Percentiles rank a stretch among this genome's conserved stretches.
Evolutionary conservation across 1,140 invertebrate genomes (phyloP).

Genomic region (Anastrepha ludens): DNA sequence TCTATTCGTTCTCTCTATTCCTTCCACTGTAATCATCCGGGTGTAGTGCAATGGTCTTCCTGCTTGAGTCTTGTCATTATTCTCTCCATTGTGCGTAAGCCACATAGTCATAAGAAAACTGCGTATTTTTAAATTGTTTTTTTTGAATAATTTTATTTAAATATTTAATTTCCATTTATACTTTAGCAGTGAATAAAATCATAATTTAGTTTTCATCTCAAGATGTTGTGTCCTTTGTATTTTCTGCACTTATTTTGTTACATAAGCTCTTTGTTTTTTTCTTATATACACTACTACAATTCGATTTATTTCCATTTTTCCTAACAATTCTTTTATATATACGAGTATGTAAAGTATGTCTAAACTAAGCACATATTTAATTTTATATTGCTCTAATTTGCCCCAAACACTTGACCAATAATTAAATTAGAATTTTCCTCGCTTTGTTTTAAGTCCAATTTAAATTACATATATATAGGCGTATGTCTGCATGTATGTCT

Average conservation of each 20-base stretch:
- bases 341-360: conserved; percentile 39
- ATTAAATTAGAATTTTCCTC: conserved; percentile 15
- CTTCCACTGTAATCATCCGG: no score
- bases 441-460: background rate
- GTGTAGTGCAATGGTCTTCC: no score
- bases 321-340: conserved; percentile 41
- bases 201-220: conserved; percentile 36
- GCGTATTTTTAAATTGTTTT: background rate
- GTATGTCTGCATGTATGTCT: background rate
- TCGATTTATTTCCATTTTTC: conserved; percentile 36
- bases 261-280: background rate
- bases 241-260: background rate
- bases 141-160: conserved; percentile 54
- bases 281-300: conserved; percentile 38
- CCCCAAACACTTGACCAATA: conserved; percentile 20
- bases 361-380: conserved; percentile 43
- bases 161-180: conserved; percentile 51
- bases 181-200: conserved; percentile 56
- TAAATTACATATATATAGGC: background rate
- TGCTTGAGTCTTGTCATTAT: no score
- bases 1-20: no score
- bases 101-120: no score
- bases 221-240: background rate
- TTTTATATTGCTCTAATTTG: background rate
- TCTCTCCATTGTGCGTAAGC: no score